Evolutionary conservation across 2,113 vertebrate genomes (phyloP), one percentile per base, ranked within the genome.

Genomic region (Myiagra hebetior): DNA sequence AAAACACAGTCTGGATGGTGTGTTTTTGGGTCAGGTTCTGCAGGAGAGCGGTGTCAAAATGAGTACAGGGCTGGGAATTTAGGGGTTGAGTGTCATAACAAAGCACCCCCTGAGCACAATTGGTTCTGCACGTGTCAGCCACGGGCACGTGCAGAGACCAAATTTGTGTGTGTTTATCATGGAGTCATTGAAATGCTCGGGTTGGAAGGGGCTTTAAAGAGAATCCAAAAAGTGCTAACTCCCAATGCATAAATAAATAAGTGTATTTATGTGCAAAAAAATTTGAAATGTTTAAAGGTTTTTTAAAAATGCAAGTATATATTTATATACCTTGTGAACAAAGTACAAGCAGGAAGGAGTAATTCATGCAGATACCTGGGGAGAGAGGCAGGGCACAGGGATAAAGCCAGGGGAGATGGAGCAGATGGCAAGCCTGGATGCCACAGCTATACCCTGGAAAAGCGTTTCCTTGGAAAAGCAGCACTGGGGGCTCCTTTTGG

Each of bases 361-460:
- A 87, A 83, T 82, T 96, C 30, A 28, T 63, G 50, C 57, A 39
- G 87, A 49, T 74, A 80, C 77, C 60, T 90, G 74, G 44, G 12
- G 81, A 63, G 89, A 97, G 87, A 91, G 79, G 93, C 81, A 77
- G 96, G 69, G 31, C 70, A 52, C 23, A 28, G 86, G 91, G 93
- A 94, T 73, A 87, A 84, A 57, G 27, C 74, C 68, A 70, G 62
- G 49, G 8, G 26, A 82, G 60, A 4, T n/a, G 8, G 60, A n/a
- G 24, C 87, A 60, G 90, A 72, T 78, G 60, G 89, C 39, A 39
- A 77, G n/a, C 35, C 15, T 57, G 15, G 76, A 72, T 72, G 26
- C 35, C 37, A 18, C 86, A 84, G 77, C 75, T 31, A 17, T 72
- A 17, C 23, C 80, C 10, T 23, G 82, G 85, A 78, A 53, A 79